Conservation (phyloP, 2,797 vertebrate species). For the Leptodactylus fallax region DNA sequence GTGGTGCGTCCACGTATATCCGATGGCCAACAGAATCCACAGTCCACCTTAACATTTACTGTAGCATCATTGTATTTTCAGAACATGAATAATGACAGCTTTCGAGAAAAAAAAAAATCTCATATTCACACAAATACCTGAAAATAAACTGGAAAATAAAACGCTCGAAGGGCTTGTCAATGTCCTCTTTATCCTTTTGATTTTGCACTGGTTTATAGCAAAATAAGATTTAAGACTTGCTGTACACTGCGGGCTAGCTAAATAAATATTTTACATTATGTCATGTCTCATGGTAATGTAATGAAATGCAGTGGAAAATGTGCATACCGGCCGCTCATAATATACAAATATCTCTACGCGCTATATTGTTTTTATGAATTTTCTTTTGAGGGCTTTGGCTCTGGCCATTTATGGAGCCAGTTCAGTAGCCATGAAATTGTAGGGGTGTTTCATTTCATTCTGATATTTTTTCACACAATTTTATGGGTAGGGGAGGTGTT, state of each 20-base stretch:
- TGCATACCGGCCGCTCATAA: slow-evolving; percentile 34
- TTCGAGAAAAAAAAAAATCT: slow-evolving; percentile 23
- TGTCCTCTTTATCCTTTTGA: slow-evolving; percentile 56
- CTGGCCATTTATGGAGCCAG: slow-evolving; percentile 14
- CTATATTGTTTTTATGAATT: slow-evolving; percentile 34
- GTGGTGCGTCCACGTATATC: not conserved
- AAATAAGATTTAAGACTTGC: slow-evolving; percentile 57
- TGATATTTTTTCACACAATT: not conserved
- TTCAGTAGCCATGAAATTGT: slow-evolving; percentile 19
- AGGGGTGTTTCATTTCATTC: slow-evolving; percentile 1
- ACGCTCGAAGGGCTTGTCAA: slow-evolving; percentile 30
- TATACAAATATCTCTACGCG: slow-evolving; percentile 38
- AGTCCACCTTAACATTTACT: not conserved
- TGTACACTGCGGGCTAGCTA: slow-evolving; percentile 46
- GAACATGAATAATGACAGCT: slow-evolving; percentile 21
- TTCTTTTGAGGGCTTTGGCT: not conserved
- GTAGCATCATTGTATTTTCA: slow-evolving; percentile 37
- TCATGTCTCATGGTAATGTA: slow-evolving; percentile 60
- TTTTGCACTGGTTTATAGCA: slow-evolving; percentile 57
- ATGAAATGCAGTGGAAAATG: slow-evolving; percentile 55
- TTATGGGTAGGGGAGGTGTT: not conserved
- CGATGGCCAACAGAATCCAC: not conserved
- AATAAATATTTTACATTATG: slow-evolving; percentile 64
- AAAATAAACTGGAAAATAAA: slow-evolving; percentile 53
- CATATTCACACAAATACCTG: slow-evolving; percentile 43